Percentiles rank a stretch among this genome's conserved stretches.
Conservation (phyloP, 1,140 invertebrate species). For the Lasaia peninsularis region DNA sequence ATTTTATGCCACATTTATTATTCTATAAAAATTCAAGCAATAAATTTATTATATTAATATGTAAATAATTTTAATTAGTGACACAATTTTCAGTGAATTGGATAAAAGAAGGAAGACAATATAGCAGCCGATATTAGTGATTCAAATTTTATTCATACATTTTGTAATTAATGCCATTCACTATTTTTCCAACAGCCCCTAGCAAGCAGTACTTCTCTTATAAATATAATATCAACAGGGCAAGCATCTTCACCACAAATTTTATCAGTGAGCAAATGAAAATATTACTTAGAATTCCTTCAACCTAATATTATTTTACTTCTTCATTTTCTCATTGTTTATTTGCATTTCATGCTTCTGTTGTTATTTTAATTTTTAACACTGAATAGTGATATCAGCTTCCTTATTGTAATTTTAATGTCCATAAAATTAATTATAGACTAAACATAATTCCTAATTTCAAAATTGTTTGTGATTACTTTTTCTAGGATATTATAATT, state of each 20-base stretch:
- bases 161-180: not conserved
- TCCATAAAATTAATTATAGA: not conserved
- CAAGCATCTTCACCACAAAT: slow-evolving; percentile 69
- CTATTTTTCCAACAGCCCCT: slow-evolving; percentile 61
- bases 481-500: too few species aligned
- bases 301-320: slow-evolving; percentile 10
- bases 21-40: too few species aligned
- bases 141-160: not conserved
- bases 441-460: too few species aligned
- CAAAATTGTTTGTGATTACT: too few species aligned
- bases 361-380: slow-evolving; percentile 6
- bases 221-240: slow-evolving; percentile 72
- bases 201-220: slow-evolving; percentile 67
- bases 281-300: slow-evolving; percentile 36
- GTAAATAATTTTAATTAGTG: too few species aligned
- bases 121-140: too few species aligned
- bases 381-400: not conserved
- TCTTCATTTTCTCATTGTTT: not conserved
- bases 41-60: too few species aligned
- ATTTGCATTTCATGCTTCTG: slow-evolving; percentile 3
- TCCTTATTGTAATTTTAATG: not conserved
- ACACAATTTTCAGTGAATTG: too few species aligned
- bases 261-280: slow-evolving; percentile 63
- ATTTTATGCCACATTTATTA: too few species aligned
- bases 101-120: too few species aligned